Base-by-base conservation (phyloP, 2,797 vertebrate species). In the Enteromius afrohamiltoni region DNA sequence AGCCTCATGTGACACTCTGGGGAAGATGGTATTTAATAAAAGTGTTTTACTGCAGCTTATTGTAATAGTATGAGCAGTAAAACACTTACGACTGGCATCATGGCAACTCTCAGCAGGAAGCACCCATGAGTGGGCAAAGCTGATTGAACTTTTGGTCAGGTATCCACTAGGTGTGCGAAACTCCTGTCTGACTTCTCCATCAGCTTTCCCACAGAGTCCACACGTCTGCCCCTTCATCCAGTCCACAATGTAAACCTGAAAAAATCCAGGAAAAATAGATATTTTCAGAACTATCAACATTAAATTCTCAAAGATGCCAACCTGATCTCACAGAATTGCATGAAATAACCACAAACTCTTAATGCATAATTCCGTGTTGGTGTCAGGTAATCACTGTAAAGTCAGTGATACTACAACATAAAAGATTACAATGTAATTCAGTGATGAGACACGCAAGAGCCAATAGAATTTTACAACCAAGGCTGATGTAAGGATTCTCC, bases 181-280 rank as follows among this genome's bases (percentile, higher is more conserved):
- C 84, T 96, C 95, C 80, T 94, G 90, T 88, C 89, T 91, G 53
- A 88, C 69, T 90, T 97, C 95, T 40, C 94, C 95, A 19, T 96
- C 93, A 2, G 93, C 94, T 69, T 88, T 95, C 90, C 95, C 96
- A 89, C 96, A 96, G 51, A 96, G 86, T 77, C 95, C 95, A 85
- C 94, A 95, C 0, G 92, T 95, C 91, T 95, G 89, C 78, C 95
- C 95, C 89, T 86, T 91, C 96, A 97, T 96, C 94, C 94, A 94
- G 87, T 96, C 92, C 42, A 90, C 89, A 89, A 96, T 82, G 89
- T 91, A 83, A 86, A 96, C 87, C 96, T 94, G 64, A 37, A 26
- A 76, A 29, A 40, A 71, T 9, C 21, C 26, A 62, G 6, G 26
- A 16, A 65, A 65, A 65, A 34, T 34, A 1, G 1, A 29, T 16